Evolutionary conservation across 1,140 invertebrate genomes (phyloP).

Genomic region (Papilio aristodemus): DNA sequence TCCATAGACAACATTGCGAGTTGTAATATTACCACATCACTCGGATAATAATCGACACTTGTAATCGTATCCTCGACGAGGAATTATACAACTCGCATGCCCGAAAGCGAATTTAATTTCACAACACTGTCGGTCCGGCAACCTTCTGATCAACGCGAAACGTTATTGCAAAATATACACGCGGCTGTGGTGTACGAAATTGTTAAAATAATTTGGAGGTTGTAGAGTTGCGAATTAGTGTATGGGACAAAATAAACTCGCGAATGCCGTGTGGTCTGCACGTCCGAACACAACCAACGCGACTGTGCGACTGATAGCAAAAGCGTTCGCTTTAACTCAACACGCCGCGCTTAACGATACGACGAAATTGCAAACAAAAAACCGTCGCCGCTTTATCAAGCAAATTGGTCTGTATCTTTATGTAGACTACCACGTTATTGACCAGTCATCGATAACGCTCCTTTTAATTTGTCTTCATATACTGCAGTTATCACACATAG

Average conservation of each 20-base stretch:
- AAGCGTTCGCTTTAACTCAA: neutral
- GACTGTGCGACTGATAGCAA: conserved; percentile 23
- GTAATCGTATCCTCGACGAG: conserved; percentile 1
- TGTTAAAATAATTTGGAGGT: conserved; percentile 17
- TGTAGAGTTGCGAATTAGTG: neutral
- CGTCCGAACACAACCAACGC: conserved; percentile 14
- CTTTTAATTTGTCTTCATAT: conserved; percentile 15
- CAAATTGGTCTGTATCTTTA: conserved; percentile 9
- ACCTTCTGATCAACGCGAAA: conserved; percentile 35
- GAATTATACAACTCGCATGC: conserved; percentile 25
- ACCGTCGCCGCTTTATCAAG: neutral
- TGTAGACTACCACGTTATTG: neutral
- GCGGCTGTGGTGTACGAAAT: neutral
- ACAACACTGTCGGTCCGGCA: conserved; percentile 32
- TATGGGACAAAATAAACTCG: conserved; percentile 4
- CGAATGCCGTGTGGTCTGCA: neutral
- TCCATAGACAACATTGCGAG: conserved; percentile 75
- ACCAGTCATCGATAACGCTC: neutral
- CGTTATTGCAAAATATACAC: conserved; percentile 35
- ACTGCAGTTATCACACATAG: neutral
- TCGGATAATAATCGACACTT: conserved; percentile 30
- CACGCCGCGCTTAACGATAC: neutral
- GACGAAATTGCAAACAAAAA: conserved; percentile 15
- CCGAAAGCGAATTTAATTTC: conserved; percentile 31
- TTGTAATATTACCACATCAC: conserved; percentile 48